A percentile compares a stretch with the other conserved stretches of the same genome.
Conservation (phyloP, 2,113 vertebrate genomes). For the Miniopterus natalensis region DNA sequence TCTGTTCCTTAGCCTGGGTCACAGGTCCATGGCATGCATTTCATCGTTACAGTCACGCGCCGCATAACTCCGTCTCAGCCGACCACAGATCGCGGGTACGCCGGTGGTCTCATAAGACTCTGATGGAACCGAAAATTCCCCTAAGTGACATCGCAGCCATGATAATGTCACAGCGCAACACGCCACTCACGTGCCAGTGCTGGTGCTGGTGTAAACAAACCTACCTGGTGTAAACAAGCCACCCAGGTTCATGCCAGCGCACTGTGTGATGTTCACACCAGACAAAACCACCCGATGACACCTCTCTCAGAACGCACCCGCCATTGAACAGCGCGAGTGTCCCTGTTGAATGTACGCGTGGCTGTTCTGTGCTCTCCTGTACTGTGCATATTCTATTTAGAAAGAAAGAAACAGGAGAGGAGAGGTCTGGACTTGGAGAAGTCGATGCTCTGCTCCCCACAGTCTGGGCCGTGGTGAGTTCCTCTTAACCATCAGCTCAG, state of each 20-base stretch:
- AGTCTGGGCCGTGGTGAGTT: background rate
- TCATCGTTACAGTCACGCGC: background rate
- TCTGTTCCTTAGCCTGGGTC: background rate
- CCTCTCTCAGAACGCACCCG: background rate
- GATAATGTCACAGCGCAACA: rapidly evolving
- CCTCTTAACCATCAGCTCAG: background rate
- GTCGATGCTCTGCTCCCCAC: background rate
- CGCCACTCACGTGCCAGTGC: background rate
- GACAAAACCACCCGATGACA: background rate
- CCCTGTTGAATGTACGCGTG: background rate
- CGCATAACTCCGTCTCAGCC: background rate
- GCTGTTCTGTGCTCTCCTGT: background rate
- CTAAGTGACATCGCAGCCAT: background rate
- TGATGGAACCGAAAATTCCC: background rate
- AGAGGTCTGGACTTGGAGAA: background rate
- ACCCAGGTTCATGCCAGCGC: too few species aligned
- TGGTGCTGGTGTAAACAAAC: background rate
- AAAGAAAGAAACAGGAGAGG: background rate
- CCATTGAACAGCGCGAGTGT: background rate
- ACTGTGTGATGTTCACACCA: too few species aligned
- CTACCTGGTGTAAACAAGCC: too few species aligned
- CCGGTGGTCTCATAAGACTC: background rate
- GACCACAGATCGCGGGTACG: rapidly evolving
- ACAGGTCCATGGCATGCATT: background rate
- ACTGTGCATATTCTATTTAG: background rate